These are phyloP conservation scores for Harmothoe impar DNA, from an alignment of 2,888 invertebrate genomes.

Conservation along the genomic window DNA sequence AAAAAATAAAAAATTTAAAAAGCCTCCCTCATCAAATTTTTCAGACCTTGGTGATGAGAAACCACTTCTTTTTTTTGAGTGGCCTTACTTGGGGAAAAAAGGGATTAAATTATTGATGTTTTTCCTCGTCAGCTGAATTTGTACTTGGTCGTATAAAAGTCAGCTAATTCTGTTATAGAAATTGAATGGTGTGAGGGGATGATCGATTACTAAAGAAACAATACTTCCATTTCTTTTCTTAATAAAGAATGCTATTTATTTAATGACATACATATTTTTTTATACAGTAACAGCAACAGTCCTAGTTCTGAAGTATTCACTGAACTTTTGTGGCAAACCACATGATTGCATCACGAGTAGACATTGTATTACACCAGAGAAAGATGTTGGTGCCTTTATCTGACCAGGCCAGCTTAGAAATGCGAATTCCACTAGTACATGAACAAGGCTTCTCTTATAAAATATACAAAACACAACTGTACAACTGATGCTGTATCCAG, in stretches of 20 bases:
- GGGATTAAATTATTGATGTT: too few species aligned
- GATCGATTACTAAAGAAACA: too few species aligned
- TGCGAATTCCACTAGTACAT: background rate
- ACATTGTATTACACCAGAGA: background rate
- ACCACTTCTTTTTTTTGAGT: too few species aligned
- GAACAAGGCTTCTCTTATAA: background rate
- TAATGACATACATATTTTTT: background rate
- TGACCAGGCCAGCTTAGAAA: background rate
- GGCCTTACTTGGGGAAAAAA: too few species aligned
- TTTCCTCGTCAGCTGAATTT: too few species aligned
- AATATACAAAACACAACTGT: slow-evolving; percentile 30
- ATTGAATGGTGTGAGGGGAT: too few species aligned
- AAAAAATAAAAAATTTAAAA: too few species aligned
- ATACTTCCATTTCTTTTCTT: background rate
- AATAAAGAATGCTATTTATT: slow-evolving; percentile 35
- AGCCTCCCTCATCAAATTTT: too few species aligned
- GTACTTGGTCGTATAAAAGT: too few species aligned
- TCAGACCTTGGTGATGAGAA: too few species aligned
- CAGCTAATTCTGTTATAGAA: too few species aligned
- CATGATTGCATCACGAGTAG: slow-evolving; percentile 13
- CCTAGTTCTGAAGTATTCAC: background rate
- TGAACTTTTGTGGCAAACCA: background rate
- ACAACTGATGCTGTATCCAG: background rate
- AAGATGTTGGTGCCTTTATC: too few species aligned
- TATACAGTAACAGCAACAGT: slow-evolving; percentile 29